Base-by-base conservation (phyloP, 2,113 vertebrate species). In the Silurus glanis region DNA sequence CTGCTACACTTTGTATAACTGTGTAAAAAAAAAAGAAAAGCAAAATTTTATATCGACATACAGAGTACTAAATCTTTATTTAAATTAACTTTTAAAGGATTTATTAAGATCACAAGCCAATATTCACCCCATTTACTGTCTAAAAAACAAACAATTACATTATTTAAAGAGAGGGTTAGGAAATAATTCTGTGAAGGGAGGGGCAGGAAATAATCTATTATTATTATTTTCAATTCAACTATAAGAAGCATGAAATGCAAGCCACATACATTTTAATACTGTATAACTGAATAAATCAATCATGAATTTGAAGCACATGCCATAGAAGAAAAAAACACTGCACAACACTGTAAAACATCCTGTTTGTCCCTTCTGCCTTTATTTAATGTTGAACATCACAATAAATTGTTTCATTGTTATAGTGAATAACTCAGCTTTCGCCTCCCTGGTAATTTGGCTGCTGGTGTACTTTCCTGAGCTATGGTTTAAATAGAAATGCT, bases 391-490 rank as follows among this genome's bases (percentile, higher is more conserved):
- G 49, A 89, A 89, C 85, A 84, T 86, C 53, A 89, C 88, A 66
- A 86, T 45, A 85, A 71, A 86, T 75, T 7, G 17, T 51, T 55
- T 67, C 83, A 72, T 89, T 89, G 91, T 91, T 87, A 85, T 56
- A 83, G 53, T 7, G 2, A 74, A 85, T 53, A 83, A 91, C 91
- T 89, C 80, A 84, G 88, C 85, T 83, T 93, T 94, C 90, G 87
- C 90, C 85, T 86, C 55, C 74, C 79, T 81, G 86, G 62, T 88
- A 92, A 94, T 92, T 89, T 66, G 9, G 37, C 90, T 87, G 87
- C 92, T 91, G 91, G 93, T 94, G 93, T 93, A 95, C 91, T 92
- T 93, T 93, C 79, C 91, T 86, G 80, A 92, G 89, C 82, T 91
- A 82, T 88, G 61, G 88, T 86, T 88, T 90, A 92, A 94, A 94